Evolutionary conservation across 2,888 invertebrate species (phyloP), one percentile per base, ranked within the genome.

Genomic region (Nomada fabriciana): DNA sequence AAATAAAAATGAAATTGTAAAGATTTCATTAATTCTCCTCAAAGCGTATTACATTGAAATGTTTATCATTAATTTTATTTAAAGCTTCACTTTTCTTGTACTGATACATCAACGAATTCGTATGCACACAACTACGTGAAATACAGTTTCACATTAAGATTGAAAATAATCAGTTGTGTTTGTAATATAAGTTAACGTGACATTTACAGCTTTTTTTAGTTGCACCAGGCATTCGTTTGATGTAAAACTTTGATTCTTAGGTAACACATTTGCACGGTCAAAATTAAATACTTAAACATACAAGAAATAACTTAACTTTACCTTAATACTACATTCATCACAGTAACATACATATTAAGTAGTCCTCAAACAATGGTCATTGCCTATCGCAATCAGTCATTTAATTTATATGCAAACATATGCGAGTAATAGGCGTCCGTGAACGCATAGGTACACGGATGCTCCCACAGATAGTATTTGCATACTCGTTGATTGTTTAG

Each of bases 31-130:
- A 29, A 29, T 29, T 29, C 29, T 36, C 7, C 36, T 36, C 36
- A 36, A 36, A 36, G 36, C 36, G 36, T 9, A 36, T 11, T 50
- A 65, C 50, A 42, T 64, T 53, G 64, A 63, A 72, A n/a, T 42
- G 29, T 47, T 15, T 18, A 52, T 11, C 25, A 18, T 13, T 20
- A 2, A 50, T 50, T 65, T 60, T 65, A 65, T 73, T 77, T 60
- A 59, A 65, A 73, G 15, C 18, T 73, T 25, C 7, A 36, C 10
- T 18, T 77, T 20, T 42, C 55, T 63, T n/a, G 13, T 55, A 64
- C 9, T 13, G 13, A 23, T 36, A 18, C 9, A 65, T 68, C 47
- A 13, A 42, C 47, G 13, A 47, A 18, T 52, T 23, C 13, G n/a
- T 36, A 36, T 36, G 36, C 36, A 36, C 36, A 52, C 43, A 75